Conservation (phyloP, 2,113 vertebrate species). For the Ceyx cyanopectus region DNA sequence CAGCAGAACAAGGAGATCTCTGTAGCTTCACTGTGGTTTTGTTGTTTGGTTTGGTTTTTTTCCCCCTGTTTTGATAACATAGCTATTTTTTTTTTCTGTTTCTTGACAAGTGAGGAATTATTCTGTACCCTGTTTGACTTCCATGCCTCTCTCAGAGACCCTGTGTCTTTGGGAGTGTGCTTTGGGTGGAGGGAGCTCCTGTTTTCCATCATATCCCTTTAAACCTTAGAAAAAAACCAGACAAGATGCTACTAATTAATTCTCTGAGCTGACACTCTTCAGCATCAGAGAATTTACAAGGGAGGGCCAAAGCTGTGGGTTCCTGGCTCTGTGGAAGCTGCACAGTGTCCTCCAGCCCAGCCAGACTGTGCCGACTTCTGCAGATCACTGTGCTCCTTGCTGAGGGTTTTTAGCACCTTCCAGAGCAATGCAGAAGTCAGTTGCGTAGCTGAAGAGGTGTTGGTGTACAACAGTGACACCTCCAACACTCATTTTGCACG, state of each 20-base stretch:
- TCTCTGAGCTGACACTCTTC: background rate
- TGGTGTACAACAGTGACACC: background rate
- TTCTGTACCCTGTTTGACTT: background rate
- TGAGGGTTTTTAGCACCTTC: background rate
- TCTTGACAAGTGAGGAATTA: background rate
- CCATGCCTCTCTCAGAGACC: background rate
- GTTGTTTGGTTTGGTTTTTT: too few species aligned
- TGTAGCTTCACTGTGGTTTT: background rate
- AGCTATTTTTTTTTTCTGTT: background rate
- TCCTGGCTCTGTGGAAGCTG: background rate
- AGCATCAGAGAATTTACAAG: background rate
- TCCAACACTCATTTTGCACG: background rate
- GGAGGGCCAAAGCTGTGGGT: background rate
- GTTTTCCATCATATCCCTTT: background rate
- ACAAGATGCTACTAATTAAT: background rate
- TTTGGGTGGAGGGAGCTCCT: background rate
- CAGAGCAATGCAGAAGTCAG: background rate
- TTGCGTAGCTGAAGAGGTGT: background rate
- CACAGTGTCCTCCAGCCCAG: background rate
- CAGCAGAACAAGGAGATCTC: background rate
- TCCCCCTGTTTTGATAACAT: accelerated
- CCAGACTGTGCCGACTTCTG: background rate
- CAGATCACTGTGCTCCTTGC: background rate
- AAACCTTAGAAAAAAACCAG: background rate
- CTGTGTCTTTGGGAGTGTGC: background rate